Evolutionary conservation across 2,797 vertebrate genomes (phyloP), one percentile per base, ranked within the genome.

Genomic region (Poecile montanus): DNA sequence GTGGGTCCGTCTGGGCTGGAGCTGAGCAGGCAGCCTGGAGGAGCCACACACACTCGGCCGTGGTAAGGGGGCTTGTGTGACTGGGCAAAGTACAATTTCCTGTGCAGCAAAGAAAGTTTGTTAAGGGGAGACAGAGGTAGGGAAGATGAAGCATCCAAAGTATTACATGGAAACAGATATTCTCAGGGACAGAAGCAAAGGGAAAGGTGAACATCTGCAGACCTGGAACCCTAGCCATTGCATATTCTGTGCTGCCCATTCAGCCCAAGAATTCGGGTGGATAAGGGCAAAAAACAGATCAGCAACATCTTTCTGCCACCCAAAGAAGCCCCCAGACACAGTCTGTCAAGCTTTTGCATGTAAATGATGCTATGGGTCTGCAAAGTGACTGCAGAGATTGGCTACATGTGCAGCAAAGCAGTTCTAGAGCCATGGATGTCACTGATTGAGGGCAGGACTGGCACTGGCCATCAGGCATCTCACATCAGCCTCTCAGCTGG

Each of bases 21-120:
- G 90, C 98, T 98, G 96, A 99, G 97, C 75, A 98, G 97, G 38
- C 99, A 99, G 89, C 99, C 99, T 0, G 99, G 98, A 3, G 98
- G 98, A 6, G 98, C 97, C 11, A 97, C 92, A 36, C 99, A 99
- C 93, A 99, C 98, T 19, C 98, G 97, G 90, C 99, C 99, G 2
- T 99, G 98, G 94, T 99, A 99, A 34, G 99, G 99, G 27, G 98
- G 98, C 93, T 98, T 98, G 70, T 97, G 98, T 1, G 98, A 98
- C 97, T 99, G 99, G n/a, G 99, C 98, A 53, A 99, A 99, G 95
- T 98, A 99, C 32, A 99, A 97, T 68, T 97, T 99, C 98, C 99
- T 99, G 93, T 32, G 71, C 79, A 82, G 94, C 74, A 95, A 76
- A 95, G 60, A 85, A 36, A 86, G 84, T 9, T 77, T 48, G 77